Evolutionary conservation across 2,113 vertebrate genomes (phyloP).

Genomic region (Hippocampus comes): DNA sequence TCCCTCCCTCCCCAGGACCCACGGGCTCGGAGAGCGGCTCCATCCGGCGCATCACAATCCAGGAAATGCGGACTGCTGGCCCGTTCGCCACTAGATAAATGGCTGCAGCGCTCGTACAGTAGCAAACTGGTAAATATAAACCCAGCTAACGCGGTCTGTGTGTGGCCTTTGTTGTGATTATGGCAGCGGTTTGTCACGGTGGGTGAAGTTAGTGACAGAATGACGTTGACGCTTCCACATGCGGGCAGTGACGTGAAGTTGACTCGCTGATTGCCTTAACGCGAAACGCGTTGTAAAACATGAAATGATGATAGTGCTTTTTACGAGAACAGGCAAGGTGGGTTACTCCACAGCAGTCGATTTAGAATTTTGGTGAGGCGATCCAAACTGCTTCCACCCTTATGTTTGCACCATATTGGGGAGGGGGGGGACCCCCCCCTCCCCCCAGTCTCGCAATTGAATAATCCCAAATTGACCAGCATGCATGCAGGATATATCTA

Average conservation of each 20-base stretch:
- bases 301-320: not conserved
- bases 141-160: not conserved
- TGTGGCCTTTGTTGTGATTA: slow-evolving; percentile 10
- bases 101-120: slow-evolving; percentile 49
- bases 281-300: not conserved
- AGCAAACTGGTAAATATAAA: slow-evolving; percentile 66
- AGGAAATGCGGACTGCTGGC: slow-evolving; percentile 72
- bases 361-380: not conserved
- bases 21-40: slow-evolving; percentile 38
- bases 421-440: not conserved
- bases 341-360: slow-evolving; percentile 2
- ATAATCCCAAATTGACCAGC: not conserved
- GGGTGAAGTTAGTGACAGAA: slow-evolving; percentile 43
- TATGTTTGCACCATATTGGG: not conserved
- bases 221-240: slow-evolving; percentile 13
- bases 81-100: slow-evolving; percentile 61
- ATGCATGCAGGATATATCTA: not conserved
- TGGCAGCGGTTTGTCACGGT: slow-evolving; percentile 9
- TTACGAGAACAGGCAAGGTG: not conserved
- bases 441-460: not conserved
- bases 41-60: slow-evolving; percentile 48
- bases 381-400: not conserved
- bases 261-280: slow-evolving; percentile 5
- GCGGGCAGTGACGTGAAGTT: slow-evolving; percentile 32
- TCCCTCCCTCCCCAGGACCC: slow-evolving; percentile 27